phyloP scores from a whole-genome alignment of 2,113 vertebrate species.

The Austrofundulus limnaeus region DNA sequence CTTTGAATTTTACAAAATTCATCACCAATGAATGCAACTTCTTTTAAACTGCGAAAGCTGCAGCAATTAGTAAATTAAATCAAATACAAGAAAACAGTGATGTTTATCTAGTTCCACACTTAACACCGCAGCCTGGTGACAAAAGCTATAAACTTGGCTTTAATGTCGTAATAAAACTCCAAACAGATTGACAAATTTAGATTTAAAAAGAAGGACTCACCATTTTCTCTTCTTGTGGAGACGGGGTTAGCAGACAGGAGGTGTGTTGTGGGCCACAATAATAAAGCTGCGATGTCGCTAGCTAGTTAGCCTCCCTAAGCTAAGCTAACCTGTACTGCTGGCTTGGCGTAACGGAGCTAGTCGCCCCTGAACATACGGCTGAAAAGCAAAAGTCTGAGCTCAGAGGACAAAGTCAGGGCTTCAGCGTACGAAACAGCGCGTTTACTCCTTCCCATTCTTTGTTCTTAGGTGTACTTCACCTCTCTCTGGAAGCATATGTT shows the following conservation, averaged over 20 bases:
- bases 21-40: too few species aligned
- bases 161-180: too few species aligned
- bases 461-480: conserved; percentile 2
- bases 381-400: conserved; percentile 43
- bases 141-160: too few species aligned
- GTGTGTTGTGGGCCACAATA: conserved; percentile 40
- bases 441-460: conserved; percentile 59
- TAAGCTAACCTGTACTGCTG: conserved; percentile 43
- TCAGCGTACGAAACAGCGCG: conserved; percentile 17
- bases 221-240: conserved; percentile 59
- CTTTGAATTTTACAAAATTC: too few species aligned
- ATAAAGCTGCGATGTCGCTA: conserved; percentile 38
- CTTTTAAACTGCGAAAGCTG: too few species aligned
- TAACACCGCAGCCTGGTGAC: too few species aligned
- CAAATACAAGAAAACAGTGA: too few species aligned
- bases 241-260: conserved; percentile 32
- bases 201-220: conserved; percentile 30
- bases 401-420: conserved; percentile 21
- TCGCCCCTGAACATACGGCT: conserved; percentile 20
- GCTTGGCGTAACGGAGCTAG: conserved; percentile 37
- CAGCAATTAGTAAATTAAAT: too few species aligned
- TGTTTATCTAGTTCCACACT: not conserved
- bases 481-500: conserved; percentile 4
- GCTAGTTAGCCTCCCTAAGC: conserved; percentile 32
- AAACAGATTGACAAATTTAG: not conserved